A percentile compares a stretch with the other conserved stretches of the same genome.
Conservation (phyloP, 2,888 invertebrate genomes). For the Aleiodes testaceus region DNA sequence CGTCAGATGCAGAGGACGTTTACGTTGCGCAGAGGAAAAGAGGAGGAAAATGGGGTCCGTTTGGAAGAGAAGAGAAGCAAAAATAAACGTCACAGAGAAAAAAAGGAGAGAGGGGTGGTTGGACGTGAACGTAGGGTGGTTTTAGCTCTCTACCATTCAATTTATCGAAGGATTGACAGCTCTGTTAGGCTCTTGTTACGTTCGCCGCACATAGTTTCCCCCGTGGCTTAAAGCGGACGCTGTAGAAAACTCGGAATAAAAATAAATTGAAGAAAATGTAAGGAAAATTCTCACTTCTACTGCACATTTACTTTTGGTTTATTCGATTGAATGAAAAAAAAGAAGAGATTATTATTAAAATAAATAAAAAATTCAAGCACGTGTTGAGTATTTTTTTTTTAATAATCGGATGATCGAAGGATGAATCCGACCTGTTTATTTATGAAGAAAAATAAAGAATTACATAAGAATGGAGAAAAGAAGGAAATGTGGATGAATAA, state of each 20-base stretch:
- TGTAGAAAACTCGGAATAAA: conserved; percentile 20
- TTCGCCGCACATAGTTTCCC: conserved; percentile 53
- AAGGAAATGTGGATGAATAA: background rate
- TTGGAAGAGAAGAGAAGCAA: conserved; percentile 40
- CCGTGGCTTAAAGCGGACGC: conserved; percentile 1
- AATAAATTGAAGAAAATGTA: conserved; percentile 25
- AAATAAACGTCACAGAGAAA: conserved; percentile 51
- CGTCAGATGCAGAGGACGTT: conserved; percentile 68
- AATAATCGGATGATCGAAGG: conserved; percentile 20
- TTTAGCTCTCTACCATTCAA: conserved; percentile 70
- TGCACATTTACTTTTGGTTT: too few relatives aligned
- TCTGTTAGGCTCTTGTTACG: conserved; percentile 71
- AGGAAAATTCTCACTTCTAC: background rate
- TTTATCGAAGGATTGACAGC: conserved; percentile 71
- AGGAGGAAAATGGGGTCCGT: conserved; percentile 8
- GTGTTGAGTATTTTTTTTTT: conserved; percentile 4
- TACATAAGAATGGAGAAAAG: background rate
- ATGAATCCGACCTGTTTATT: conserved; percentile 14
- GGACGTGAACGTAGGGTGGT: conserved; percentile 65
- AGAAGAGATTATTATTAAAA: too few relatives aligned
- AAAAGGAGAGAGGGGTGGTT: conserved; percentile 52
- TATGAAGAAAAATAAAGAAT: background rate
- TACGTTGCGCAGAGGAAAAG: conserved; percentile 57
- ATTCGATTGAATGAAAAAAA: too few relatives aligned
- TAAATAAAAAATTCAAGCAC: background rate